Percentiles rank a stretch among this genome's conserved stretches.
Conservation (phyloP, 2,113 vertebrate species). For the Oreochromis tanganicae region DNA sequence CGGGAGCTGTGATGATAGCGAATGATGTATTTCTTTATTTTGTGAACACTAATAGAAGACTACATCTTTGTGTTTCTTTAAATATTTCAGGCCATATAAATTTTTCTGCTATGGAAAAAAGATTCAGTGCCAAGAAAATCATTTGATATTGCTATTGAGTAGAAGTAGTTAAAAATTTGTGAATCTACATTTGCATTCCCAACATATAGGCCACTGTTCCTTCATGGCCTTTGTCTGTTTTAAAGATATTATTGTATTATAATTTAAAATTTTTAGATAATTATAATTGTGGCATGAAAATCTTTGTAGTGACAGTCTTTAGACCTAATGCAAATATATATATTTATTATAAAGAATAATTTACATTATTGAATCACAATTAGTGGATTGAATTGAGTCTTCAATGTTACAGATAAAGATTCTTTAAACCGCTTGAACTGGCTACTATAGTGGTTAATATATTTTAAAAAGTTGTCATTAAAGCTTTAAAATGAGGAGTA, state of each 20-base stretch:
- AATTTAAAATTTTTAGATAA: not conserved
- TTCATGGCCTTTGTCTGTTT: not conserved
- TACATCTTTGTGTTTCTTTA: not conserved
- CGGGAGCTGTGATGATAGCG: not conserved
- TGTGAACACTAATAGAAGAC: not conserved
- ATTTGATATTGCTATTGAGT: not conserved
- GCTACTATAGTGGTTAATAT: not conserved
- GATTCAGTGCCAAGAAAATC: not conserved
- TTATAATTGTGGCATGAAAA: not conserved
- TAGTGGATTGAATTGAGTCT: not conserved
- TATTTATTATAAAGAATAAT: not conserved
- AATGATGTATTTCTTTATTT: not conserved
- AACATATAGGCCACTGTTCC: not conserved
- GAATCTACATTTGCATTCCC: not conserved
- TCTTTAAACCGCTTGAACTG: not conserved
- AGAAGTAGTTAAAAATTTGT: not conserved
- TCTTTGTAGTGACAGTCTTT: not conserved
- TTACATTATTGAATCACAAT: not conserved
- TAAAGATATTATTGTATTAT: not conserved
- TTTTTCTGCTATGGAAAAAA: not conserved
- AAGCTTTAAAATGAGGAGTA: not conserved
- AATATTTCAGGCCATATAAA: not conserved
- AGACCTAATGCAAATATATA: not conserved
- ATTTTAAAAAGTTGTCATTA: not conserved
- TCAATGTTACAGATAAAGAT: not conserved